Percentiles rank a stretch among this genome's conserved stretches.
These are phyloP conservation scores for Pterobdella sp. DNA, from an alignment of 2,888 invertebrate genomes.

Conservation along the genomic window DNA sequence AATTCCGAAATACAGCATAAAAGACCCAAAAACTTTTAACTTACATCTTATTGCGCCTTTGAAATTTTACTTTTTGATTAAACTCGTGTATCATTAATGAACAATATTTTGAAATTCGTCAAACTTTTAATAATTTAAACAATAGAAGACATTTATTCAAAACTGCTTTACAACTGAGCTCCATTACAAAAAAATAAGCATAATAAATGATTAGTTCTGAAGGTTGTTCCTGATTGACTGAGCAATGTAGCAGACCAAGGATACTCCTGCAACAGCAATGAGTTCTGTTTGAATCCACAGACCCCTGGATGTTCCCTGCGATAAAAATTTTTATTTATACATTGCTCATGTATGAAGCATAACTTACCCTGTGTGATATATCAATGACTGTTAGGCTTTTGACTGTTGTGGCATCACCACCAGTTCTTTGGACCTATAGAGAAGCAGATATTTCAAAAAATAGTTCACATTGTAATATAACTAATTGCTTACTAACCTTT, in stretches of 20 bases:
- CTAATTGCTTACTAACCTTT: too few species aligned
- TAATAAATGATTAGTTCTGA: slow-evolving; percentile 30
- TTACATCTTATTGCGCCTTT: too few species aligned
- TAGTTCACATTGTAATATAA: background rate
- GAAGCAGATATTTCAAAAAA: background rate
- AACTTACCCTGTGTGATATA: slow-evolving; percentile 63
- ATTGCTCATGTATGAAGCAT: background rate
- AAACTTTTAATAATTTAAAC: too few species aligned
- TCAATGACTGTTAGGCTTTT: slow-evolving; percentile 66
- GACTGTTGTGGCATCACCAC: slow-evolving; percentile 62
- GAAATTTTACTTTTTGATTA: too few species aligned
- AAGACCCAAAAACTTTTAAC: too few species aligned
- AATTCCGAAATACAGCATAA: too few species aligned
- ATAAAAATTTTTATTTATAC: slow-evolving; percentile 24
- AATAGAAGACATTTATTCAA: too few species aligned
- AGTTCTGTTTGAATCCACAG: slow-evolving; percentile 88
- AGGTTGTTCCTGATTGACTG: slow-evolving; percentile 55
- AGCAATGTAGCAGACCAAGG: slow-evolving; percentile 76
- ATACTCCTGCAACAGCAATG: slow-evolving; percentile 69
- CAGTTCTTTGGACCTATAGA: slow-evolving; percentile 53
- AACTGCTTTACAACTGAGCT: too few species aligned
- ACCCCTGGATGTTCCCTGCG: slow-evolving; percentile 71
- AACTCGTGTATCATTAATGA: too few species aligned
- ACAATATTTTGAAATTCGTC: too few species aligned
- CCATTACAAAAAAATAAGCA: too few species aligned